phyloP scores from a whole-genome alignment of 2,888 invertebrate species.

The Torymus tubicola region DNA sequence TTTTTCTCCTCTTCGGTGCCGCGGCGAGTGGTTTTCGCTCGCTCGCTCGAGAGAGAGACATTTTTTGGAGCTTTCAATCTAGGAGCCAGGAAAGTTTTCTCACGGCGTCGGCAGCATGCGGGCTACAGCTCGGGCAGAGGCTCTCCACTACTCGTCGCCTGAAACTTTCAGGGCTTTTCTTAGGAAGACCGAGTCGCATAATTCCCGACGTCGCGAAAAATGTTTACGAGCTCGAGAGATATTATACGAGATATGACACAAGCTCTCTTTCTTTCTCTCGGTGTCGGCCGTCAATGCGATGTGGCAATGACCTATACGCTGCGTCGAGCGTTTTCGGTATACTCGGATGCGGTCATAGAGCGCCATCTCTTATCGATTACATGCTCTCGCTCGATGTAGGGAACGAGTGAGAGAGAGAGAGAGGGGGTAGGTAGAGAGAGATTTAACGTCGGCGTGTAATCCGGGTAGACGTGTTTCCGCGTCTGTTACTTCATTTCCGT shows the following conservation, averaged over 20 bases:
- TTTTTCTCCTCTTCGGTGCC: too few relatives aligned
- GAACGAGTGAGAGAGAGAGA: neutral
- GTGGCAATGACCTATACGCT: conserved; percentile 37
- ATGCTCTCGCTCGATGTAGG: neutral
- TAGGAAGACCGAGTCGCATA: too few relatives aligned
- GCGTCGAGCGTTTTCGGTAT: too few relatives aligned
- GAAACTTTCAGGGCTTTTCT: too few relatives aligned
- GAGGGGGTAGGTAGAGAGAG: too few relatives aligned
- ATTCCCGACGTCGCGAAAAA: neutral
- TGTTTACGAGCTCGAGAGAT: conserved; percentile 17
- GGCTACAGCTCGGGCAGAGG: too few relatives aligned
- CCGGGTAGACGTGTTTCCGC: conserved; percentile 11
- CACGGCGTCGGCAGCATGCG: too few relatives aligned
- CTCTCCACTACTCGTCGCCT: too few relatives aligned
- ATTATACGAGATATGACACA: conserved; percentile 20
- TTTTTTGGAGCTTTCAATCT: too few relatives aligned
- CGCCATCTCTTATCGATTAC: conserved; percentile 16
- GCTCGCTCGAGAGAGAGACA: too few relatives aligned
- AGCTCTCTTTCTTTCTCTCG: neutral
- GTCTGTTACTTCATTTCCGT: too few relatives aligned
- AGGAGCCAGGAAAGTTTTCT: neutral
- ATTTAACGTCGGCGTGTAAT: conserved; percentile 9
- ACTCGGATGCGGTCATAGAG: neutral
- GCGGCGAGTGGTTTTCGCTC: too few relatives aligned
- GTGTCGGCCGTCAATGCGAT: conserved; percentile 10